Conservation (phyloP, 2,113 vertebrate species). For the Amphilophus citrinellus region DNA sequence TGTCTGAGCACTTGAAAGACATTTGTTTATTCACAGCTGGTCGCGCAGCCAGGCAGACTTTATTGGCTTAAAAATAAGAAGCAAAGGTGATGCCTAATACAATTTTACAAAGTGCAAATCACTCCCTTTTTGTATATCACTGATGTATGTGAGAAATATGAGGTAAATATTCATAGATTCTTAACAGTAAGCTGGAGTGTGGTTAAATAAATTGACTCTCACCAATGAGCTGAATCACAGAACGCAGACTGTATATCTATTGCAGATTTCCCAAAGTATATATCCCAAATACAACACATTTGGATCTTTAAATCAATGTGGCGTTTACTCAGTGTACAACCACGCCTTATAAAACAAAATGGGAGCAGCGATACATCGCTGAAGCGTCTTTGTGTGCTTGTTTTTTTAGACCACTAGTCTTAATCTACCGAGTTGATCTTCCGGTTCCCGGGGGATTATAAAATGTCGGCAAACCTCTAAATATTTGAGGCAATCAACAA, state of each 20-base stretch:
- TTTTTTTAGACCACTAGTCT: conserved; percentile 68
- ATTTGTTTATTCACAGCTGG: conserved; percentile 81
- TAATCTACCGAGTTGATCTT: conserved; percentile 81
- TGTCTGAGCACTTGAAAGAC: conserved; percentile 81
- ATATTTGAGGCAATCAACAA: conserved; percentile 83
- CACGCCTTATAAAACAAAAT: conserved; percentile 45
- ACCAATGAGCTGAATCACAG: conserved; percentile 40
- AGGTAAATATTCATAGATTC: conserved; percentile 35
- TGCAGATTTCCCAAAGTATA: conserved; percentile 37
- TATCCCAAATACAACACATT: conserved; percentile 56
- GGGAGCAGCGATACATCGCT: conserved; percentile 37
- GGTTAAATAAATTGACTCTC: conserved; percentile 45
- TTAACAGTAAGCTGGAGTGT: conserved; percentile 8
- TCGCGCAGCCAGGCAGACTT: conserved; percentile 66
- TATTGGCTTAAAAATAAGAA: conserved; percentile 53
- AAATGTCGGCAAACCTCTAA: conserved; percentile 77
- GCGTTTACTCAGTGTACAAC: conserved; percentile 39
- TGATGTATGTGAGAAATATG: conserved; percentile 37
- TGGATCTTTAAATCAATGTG: conserved; percentile 57
- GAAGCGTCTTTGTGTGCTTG: conserved; percentile 61
- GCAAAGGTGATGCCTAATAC: conserved; percentile 52
- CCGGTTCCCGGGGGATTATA: conserved; percentile 73
- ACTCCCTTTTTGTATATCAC: conserved; percentile 16
- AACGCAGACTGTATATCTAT: conserved; percentile 23
- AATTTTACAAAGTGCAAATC: conserved; percentile 32